Percentiles rank a stretch among this genome's conserved stretches.
Evolutionary conservation across 2,888 invertebrate species (phyloP).

Genomic region (Dendrolimus pini): DNA sequence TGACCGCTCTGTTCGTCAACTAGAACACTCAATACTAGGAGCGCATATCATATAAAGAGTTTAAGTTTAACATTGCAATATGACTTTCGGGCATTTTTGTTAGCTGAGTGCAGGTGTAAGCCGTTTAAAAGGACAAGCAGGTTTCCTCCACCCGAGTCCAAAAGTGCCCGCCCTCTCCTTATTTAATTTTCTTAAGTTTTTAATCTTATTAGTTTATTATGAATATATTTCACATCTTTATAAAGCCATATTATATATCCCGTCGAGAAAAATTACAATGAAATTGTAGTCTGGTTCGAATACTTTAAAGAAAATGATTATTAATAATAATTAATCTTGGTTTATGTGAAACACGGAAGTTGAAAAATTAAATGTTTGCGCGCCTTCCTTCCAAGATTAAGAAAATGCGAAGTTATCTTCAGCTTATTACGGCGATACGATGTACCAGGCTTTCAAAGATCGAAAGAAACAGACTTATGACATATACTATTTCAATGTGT

Average conservation of each 20-base stretch:
- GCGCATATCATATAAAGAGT: conserved; percentile 36
- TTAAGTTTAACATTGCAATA: conserved; percentile 17
- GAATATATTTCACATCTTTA: too few species aligned
- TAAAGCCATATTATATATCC: too few species aligned
- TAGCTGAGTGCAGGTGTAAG: conserved; percentile 39
- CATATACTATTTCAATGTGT: conserved; percentile 51
- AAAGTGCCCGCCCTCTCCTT: too few species aligned
- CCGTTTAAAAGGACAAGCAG: conserved; percentile 38
- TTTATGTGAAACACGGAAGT: conserved; percentile 47
- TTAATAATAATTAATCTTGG: background rate
- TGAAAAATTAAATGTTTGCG: conserved; percentile 40
- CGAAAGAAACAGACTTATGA: conserved; percentile 56
- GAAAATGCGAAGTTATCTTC: conserved; percentile 68
- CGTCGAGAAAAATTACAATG: too few species aligned
- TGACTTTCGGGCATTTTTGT: conserved; percentile 33
- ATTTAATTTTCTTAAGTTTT: too few species aligned
- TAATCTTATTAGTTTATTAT: too few species aligned
- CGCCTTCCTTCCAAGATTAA: conserved; percentile 51
- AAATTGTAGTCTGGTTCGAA: conserved; percentile 3
- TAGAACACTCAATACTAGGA: conserved; percentile 70
- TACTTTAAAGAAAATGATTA: background rate
- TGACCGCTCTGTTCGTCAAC: conserved; percentile 68
- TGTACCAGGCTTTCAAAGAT: conserved; percentile 65
- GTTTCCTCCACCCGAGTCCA: conserved; percentile 15
- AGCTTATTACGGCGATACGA: conserved; percentile 72